Conservation (phyloP, 2,888 invertebrate species). For the Pemphredon lugubris region DNA sequence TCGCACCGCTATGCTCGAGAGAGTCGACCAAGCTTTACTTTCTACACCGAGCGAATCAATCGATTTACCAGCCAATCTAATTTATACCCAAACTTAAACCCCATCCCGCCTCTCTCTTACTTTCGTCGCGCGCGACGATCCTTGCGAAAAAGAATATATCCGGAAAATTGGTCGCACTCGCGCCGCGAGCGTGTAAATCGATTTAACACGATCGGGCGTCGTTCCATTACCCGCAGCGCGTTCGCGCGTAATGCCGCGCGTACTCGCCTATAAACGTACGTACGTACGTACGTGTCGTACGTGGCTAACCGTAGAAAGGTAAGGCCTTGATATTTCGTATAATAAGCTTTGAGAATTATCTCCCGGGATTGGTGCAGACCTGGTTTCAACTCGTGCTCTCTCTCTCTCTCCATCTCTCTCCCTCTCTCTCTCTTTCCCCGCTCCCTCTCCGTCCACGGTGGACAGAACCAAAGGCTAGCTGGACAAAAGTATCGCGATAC, state of each 20-base stretch:
- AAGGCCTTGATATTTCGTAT: slow-evolving; percentile 77
- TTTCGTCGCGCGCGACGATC: neutral
- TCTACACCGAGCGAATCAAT: too few species aligned
- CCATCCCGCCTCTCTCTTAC: too few species aligned
- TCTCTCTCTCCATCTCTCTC: slow-evolving; percentile 10
- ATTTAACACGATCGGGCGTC: slow-evolving; percentile 3
- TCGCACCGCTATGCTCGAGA: too few species aligned
- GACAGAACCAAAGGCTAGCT: slow-evolving; percentile 43
- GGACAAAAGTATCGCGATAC: slow-evolving; percentile 53
- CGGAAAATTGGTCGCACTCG: neutral
- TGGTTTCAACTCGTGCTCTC: slow-evolving; percentile 56
- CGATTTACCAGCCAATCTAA: too few species aligned
- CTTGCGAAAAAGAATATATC: neutral
- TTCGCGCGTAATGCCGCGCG: slow-evolving; percentile 43
- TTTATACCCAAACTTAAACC: too few species aligned
- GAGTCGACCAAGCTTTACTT: too few species aligned
- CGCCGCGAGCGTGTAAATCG: slow-evolving; percentile 20
- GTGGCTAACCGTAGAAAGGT: slow-evolving; percentile 71
- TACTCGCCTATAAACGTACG: slow-evolving; percentile 12
- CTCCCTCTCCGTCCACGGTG: slow-evolving; percentile 22
- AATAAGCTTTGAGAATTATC: slow-evolving; percentile 75
- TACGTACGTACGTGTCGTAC: slow-evolving; percentile 21
- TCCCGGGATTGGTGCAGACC: slow-evolving; percentile 61
- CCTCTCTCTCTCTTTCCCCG: slow-evolving; percentile 10
- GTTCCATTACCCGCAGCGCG: slow-evolving; percentile 23